phyloP scores from a whole-genome alignment of 2,888 invertebrate species.

The Eupithecia tripunctaria region DNA sequence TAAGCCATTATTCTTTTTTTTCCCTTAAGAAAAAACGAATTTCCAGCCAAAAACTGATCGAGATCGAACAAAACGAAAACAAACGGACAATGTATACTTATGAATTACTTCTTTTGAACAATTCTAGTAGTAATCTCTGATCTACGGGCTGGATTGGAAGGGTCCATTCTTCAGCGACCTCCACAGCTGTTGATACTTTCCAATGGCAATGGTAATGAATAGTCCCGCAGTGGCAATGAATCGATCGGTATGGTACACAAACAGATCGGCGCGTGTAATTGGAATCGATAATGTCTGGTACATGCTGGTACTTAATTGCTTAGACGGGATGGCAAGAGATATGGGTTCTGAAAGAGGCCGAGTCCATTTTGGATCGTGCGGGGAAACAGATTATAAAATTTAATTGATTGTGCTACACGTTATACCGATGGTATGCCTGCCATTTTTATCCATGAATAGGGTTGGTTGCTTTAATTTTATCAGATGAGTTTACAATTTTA shows the following conservation, averaged over 20 bases:
- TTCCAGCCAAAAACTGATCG: too few relatives aligned
- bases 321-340: constrained; percentile 10
- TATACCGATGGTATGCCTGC: background rate
- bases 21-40: too few relatives aligned
- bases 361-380: background rate
- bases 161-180: too few relatives aligned
- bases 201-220: constrained; percentile 7
- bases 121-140: too few relatives aligned
- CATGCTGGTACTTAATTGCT: constrained; percentile 11
- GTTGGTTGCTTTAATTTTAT: too few relatives aligned
- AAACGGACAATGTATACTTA: too few relatives aligned
- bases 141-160: too few relatives aligned
- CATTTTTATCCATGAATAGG: background rate
- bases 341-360: background rate
- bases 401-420: background rate
- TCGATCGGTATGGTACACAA: background rate
- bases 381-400: background rate
- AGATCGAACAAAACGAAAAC: too few relatives aligned
- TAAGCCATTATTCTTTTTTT: too few relatives aligned
- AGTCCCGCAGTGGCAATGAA: constrained; percentile 3
- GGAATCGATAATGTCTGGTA: constrained; percentile 20
- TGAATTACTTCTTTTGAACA: too few relatives aligned
- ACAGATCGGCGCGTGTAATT: constrained; percentile 10
- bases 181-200: too few relatives aligned
- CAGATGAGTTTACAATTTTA: too few relatives aligned